Base-by-base conservation (phyloP, 1,140 invertebrate species). In the Anoplolepis gracilipes region DNA sequence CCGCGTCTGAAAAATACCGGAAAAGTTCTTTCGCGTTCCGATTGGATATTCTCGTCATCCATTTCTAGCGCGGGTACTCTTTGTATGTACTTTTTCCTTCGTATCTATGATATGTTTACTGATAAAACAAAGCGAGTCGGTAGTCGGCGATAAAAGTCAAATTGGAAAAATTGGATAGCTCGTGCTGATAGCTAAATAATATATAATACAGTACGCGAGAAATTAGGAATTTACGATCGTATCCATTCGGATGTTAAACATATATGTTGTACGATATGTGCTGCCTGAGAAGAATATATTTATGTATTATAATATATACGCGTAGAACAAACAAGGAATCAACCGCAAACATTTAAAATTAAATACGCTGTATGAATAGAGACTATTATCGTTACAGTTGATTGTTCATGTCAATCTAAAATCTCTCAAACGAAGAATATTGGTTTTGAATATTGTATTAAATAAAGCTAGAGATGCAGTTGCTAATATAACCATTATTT, bases 1-100 rank as follows among this genome's bases (percentile, higher is more conserved):
- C 10, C 22, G 39, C n/a, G 13, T n/a, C 30, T 82, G 78, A 73
- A 73, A 82, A 82, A 82, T 82, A 82, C 19, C 67, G 30, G 67
- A 28, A 25, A 81, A 82, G 36, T 73, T 82, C 36, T 55, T 22
- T 42, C 46, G 46, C 42, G 13, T 36, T 59, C 49, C 30, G 78
- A 82, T 82, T 82, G 70, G 28, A 59, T 36, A 55, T 55, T 69
- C 57, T 10, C 30, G 62, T 42, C 28, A 46, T 79, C 22, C 19
- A 28, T 30, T 72, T 67, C 13, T 39, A 22, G 33, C n/a, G 10
- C n/a, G 33, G 4, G n/a, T 16, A 16, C 22, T 62, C 6, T 30
- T 19, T 19, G 30, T 30, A 33, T 8, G 19, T 30, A 19, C 19
- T 64, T 81, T 81, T 70, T 57, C 25, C 22, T 42, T 16, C 22